Base-by-base conservation (phyloP, 2,113 vertebrate species). In the Polypterus senegalus region DNA sequence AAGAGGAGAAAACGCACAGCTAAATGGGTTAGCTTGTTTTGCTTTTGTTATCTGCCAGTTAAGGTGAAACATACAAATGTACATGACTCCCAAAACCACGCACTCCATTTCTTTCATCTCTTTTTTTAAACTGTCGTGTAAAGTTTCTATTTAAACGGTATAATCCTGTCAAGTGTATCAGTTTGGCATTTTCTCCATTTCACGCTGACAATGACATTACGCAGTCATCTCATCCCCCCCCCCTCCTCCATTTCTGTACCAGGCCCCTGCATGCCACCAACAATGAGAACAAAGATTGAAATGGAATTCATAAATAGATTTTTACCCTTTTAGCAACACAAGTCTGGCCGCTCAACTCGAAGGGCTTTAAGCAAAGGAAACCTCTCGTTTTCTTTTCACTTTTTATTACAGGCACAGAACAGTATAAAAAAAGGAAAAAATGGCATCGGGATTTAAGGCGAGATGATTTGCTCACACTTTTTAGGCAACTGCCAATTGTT, bases 121-220 rank as follows among this genome's bases (percentile, higher is more conserved):
- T 11, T 11, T 60, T 60, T 60, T 60, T 27, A 48, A 3, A 60
- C n/a, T 4, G 48, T 49, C 59, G 48, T 60, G 59, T 60, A 60
- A 60, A 60, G 59, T 4, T 57, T 57, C 59, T 27, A 49, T 60
- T 60, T 48, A 49, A 49, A 60, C 7, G 4, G 48, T 60, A 49
- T 60, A 60, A 60, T 60, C 47, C 59, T 49, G 59, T 60, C 59
- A 48, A 60, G 47, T 48, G 47, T 60, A 60, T 60, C 59, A 49
- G 59, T 60, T 48, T 60, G 59, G 59, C 59, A 60, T 60, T 60
- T 60, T 60, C 59, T 49, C 47, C 59, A 60, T 60, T 49, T 60
- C 59, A 60, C 59, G 48, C 45, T 48, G n/a, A 49, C 59, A 60
- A 48, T 60, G 59, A 60, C 59, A 60, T 60, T 60, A 60, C 59